Evolutionary conservation across 1,140 invertebrate genomes (phyloP).

Genomic region (Drosophila tropicalis): DNA sequence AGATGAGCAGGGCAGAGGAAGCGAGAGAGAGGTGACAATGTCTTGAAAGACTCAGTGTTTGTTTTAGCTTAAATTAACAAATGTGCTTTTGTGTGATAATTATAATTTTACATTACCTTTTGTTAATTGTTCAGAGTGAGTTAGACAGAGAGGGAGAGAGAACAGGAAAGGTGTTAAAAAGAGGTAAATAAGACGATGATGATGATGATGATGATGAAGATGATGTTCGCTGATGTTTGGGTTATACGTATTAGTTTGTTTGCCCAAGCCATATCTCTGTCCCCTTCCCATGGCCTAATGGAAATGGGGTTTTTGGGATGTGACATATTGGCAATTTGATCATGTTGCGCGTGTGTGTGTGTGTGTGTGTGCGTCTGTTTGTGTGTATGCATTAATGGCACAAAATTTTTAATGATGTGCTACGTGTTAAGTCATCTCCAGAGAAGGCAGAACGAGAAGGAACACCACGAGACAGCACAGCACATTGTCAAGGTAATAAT

Average conservation of each 20-base stretch:
- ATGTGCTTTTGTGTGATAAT: slow-evolving; percentile 83
- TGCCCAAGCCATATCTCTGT: neutral
- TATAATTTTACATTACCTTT: slow-evolving; percentile 83
- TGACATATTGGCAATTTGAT: slow-evolving; percentile 81
- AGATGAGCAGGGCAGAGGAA: neutral
- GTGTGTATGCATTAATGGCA: slow-evolving; percentile 70
- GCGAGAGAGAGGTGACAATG: slow-evolving; percentile 31
- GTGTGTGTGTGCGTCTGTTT: slow-evolving; percentile 53
- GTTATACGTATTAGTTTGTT: slow-evolving; percentile 62
- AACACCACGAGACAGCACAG: slow-evolving; percentile 23
- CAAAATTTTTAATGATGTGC: slow-evolving; percentile 81
- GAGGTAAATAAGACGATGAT: slow-evolving; percentile 76
- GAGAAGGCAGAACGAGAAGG: slow-evolving; percentile 38
- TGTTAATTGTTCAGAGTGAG: slow-evolving; percentile 76
- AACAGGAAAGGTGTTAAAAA: slow-evolving; percentile 72
- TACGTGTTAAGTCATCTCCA: slow-evolving; percentile 81
- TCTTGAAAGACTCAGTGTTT: slow-evolving; percentile 60
- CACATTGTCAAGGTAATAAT: slow-evolving; percentile 75
- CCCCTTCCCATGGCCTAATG: neutral
- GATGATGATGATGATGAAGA: slow-evolving; percentile 47
- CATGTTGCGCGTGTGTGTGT: slow-evolving; percentile 43
- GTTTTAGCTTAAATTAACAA: slow-evolving; percentile 82
- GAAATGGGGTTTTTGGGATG: slow-evolving; percentile 37
- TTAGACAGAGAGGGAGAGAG: slow-evolving; percentile 13
- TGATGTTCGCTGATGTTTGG: slow-evolving; percentile 49